phyloP scores from a whole-genome alignment of 1,140 invertebrate genomes.

The Palaemon carinicauda region DNA sequence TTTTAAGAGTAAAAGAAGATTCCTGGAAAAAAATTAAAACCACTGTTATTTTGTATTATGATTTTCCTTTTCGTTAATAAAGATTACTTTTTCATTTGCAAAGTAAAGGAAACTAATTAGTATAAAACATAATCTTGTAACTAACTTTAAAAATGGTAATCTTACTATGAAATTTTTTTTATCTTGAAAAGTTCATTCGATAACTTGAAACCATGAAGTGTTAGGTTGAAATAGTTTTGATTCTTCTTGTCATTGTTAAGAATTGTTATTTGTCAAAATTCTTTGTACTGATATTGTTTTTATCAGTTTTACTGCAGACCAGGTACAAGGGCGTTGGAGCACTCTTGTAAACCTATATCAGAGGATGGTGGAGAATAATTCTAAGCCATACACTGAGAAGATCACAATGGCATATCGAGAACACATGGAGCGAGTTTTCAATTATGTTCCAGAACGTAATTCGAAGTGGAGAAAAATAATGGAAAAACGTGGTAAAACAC shows the following conservation, averaged over 20 bases:
- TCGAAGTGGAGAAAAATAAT: slow-evolving; percentile 44
- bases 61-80: too few relatives aligned
- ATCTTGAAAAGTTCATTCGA: not conserved
- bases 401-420: slow-evolving; percentile 34
- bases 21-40: too few relatives aligned
- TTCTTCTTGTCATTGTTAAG: not conserved
- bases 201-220: too few relatives aligned
- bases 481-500: slow-evolving; percentile 41
- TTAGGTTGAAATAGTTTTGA: too few relatives aligned
- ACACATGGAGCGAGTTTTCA: slow-evolving; percentile 37
- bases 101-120: too few relatives aligned
- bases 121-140: too few relatives aligned
- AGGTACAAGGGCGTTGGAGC: slow-evolving; percentile 44
- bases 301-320: slow-evolving; percentile 10
- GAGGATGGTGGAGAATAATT: slow-evolving; percentile 41
- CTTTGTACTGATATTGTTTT: not conserved
- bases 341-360: slow-evolving; percentile 40
- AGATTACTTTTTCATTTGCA: too few relatives aligned
- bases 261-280: not conserved
- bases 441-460: slow-evolving; percentile 43
- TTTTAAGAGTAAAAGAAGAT: too few relatives aligned
- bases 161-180: not conserved
- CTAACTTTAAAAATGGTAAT: too few relatives aligned
- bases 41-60: too few relatives aligned
- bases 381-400: slow-evolving; percentile 22